A percentile compares a stretch with the other conserved stretches of the same genome.
These are phyloP conservation scores for Netelia inedita DNA, from an alignment of 2,888 invertebrate species.

Conservation along the genomic window DNA sequence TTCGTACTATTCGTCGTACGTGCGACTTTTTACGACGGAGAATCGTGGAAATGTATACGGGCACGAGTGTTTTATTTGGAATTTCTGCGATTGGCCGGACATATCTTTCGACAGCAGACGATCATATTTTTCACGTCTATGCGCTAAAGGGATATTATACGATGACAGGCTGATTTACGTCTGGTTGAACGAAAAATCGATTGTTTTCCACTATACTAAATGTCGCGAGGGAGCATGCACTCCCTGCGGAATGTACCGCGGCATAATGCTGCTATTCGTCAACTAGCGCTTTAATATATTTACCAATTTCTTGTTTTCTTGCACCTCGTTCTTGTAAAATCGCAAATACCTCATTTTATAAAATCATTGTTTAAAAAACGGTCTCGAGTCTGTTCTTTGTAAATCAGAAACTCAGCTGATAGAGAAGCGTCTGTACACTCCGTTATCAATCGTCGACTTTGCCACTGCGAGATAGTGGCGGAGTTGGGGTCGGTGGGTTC, in stretches of 20 bases:
- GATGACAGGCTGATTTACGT: slow-evolving; percentile 15
- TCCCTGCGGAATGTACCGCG: slow-evolving; percentile 58
- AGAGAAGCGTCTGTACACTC: not conserved
- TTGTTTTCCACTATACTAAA: slow-evolving; percentile 59
- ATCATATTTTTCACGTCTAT: not conserved
- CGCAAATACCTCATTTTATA: no score
- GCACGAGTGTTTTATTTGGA: not conserved
- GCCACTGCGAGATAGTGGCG: not conserved
- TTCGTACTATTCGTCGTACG: not conserved
- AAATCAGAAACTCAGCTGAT: slow-evolving; percentile 2
- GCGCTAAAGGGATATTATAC: not conserved
- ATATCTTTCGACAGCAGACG: not conserved
- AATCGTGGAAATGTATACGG: no score
- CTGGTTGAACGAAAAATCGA: slow-evolving; percentile 62
- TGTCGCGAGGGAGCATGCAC: slow-evolving; percentile 59
- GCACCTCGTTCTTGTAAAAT: not conserved
- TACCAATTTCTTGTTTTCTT: not conserved
- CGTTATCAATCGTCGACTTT: not conserved
- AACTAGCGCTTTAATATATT: slow-evolving; percentile 1
- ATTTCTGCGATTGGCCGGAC: not conserved
- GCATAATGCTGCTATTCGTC: slow-evolving; percentile 22
- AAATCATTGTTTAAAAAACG: no score
- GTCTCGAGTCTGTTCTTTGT: not conserved
- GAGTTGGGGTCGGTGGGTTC: not conserved
- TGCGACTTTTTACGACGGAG: not conserved